Percentiles rank a stretch among this genome's conserved stretches.
Conservation (phyloP, 2,113 vertebrate species). For the Leptobrachium ailaonicum region DNA sequence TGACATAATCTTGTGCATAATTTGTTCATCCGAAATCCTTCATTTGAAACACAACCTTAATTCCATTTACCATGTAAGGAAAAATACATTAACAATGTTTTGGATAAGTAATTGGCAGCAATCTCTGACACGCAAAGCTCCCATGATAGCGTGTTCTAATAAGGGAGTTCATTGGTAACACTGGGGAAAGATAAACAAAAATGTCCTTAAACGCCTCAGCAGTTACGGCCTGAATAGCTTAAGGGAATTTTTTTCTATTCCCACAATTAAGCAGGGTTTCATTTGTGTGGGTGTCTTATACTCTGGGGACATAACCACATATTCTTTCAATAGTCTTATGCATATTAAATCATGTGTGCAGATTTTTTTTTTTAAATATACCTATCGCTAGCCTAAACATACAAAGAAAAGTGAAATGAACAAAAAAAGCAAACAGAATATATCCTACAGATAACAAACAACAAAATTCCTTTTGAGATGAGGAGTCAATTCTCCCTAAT, state of each 20-base stretch:
- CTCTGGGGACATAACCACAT: not conserved
- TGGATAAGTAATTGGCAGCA: constrained; percentile 19
- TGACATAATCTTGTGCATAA: constrained; percentile 16
- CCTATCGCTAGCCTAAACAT: too few species aligned
- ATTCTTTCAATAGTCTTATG: too few species aligned
- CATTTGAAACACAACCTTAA: not conserved
- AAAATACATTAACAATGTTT: constrained; percentile 8
- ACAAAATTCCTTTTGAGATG: too few species aligned
- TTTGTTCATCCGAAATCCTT: not conserved
- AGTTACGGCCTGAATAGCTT: not conserved
- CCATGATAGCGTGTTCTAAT: constrained; percentile 23
- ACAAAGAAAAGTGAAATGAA: too few species aligned
- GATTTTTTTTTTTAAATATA: too few species aligned
- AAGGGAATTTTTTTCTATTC: not conserved
- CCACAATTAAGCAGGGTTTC: not conserved
- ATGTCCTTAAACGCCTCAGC: constrained; percentile 17
- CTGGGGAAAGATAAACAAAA: constrained; percentile 13
- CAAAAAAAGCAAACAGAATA: too few species aligned
- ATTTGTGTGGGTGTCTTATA: not conserved
- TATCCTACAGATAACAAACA: too few species aligned
- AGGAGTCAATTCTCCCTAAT: too few species aligned
- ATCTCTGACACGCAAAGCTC: constrained; percentile 4
- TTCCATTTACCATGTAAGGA: constrained; percentile 21
- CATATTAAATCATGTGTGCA: too few species aligned
- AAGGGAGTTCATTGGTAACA: constrained; percentile 21